Evolutionary conservation across 2,113 vertebrate species (phyloP), one percentile per base, ranked within the genome.

Genomic region (Cromileptes altivelis): DNA sequence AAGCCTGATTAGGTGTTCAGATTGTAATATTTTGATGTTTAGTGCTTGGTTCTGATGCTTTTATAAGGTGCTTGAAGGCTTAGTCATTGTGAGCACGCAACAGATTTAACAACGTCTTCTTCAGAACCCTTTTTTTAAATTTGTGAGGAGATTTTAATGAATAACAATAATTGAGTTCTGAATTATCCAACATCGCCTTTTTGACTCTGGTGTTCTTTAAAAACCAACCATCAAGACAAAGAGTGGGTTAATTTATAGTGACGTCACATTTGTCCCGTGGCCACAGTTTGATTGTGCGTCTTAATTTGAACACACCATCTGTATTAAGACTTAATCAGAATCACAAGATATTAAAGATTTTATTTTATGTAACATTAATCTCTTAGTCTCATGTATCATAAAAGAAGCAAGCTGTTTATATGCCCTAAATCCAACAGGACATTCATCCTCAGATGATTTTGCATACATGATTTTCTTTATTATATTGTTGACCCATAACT

Each of bases 281-380:
- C 42, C 10, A 21, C 57, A 30, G 15, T 72, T 64, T 72, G 50
- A 72, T 70, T 62, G 63, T 84, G 50, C 3, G 61, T 81, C 62
- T 89, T 86, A 81, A 89, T 86, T 90, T 69, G 14, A 21, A 65
- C 55, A 8, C 74, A 86, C 55, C 89, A 91, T 89, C 87, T 91
- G 89, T 77, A 92, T 91, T 63, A 88, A 86, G 62, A 88, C 80
- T 93, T 91, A 92, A 93, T 91, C 90, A 88, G 64, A 92, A 89
- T 80, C 45, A 80, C 63, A 85, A 91, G 84, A 91, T 92, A 90
- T 92, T 92, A 90, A 91, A 91, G 78, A 85, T 89, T 86, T 49
- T 82, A 85, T 75, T 93, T 89, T 76, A 89, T 88, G 65, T 90
- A 90, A 91, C 87, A 91, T 92, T 91, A 91, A 94, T 92, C 91